Evolutionary conservation across 2,113 vertebrate genomes (phyloP).

Genomic region (Miniopterus natalensis): DNA sequence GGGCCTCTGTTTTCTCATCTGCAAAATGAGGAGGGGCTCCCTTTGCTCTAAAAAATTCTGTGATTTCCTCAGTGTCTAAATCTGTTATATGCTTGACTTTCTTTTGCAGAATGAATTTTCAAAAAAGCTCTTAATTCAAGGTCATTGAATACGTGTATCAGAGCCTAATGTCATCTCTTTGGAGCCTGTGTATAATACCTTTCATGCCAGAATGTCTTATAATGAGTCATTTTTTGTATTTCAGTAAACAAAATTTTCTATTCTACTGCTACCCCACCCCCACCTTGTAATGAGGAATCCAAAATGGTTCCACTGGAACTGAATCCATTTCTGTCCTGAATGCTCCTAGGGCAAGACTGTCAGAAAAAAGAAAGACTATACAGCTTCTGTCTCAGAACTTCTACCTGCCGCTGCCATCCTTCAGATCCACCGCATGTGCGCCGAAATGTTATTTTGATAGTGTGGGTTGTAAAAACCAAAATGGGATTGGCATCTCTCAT

Average conservation of each 20-base stretch:
- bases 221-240: neutral
- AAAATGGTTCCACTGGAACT: neutral
- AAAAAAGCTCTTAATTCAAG: constrained; percentile 42
- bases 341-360: neutral
- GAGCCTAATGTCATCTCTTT: neutral
- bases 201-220: neutral
- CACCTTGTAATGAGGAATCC: neutral
- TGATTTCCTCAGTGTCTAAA: neutral
- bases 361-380: neutral
- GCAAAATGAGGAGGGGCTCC: neutral
- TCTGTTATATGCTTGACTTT: neutral
- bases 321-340: neutral
- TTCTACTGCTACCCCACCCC: neutral
- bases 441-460: neutral
- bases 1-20: neutral
- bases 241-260: neutral
- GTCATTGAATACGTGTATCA: neutral
- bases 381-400: neutral
- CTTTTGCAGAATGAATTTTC: constrained; percentile 41
- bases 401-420: neutral
- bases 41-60: neutral
- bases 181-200: neutral
- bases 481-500: neutral
- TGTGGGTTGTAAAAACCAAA: neutral
- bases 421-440: neutral